These are phyloP conservation scores for Julus scandinavius DNA, from an alignment of 2,888 invertebrate genomes.

Conservation along the genomic window DNA sequence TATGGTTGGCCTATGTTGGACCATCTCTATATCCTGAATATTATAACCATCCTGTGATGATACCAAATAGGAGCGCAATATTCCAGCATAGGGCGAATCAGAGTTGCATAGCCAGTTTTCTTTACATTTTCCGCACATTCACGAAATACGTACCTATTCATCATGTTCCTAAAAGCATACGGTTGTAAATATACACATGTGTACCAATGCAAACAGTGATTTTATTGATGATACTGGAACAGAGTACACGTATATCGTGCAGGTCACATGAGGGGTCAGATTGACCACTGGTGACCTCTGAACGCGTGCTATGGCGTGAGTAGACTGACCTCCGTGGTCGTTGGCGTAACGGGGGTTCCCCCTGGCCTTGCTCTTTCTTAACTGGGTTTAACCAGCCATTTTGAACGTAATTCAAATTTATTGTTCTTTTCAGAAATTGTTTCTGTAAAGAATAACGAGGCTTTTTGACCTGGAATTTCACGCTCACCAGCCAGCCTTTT, in stretches of 20 bases:
- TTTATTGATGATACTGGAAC: neutral
- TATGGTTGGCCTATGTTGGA: no score
- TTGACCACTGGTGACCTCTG: neutral
- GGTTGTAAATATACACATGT: no score
- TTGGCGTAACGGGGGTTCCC: constrained; percentile 12
- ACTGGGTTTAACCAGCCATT: neutral
- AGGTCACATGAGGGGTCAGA: neutral
- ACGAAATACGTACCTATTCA: no score
- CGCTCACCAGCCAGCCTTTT: constrained; percentile 3
- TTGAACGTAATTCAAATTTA: constrained; percentile 19
- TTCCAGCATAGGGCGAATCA: no score
- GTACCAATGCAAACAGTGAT: neutral
- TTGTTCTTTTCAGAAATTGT: constrained; percentile 16
- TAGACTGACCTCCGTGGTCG: constrained; percentile 18
- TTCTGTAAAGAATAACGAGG: neutral
- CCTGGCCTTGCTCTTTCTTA: constrained; percentile 25
- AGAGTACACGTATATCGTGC: neutral
- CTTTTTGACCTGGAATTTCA: constrained; percentile 37
- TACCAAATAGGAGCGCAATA: no score
- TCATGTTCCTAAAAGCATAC: no score
- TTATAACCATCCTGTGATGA: no score
- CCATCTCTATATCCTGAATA: no score
- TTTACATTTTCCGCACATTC: no score
- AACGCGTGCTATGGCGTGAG: constrained; percentile 2
- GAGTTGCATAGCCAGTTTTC: no score